phyloP scores from a whole-genome alignment of 2,797 vertebrate genomes.

The Melopsittacus undulatus region DNA sequence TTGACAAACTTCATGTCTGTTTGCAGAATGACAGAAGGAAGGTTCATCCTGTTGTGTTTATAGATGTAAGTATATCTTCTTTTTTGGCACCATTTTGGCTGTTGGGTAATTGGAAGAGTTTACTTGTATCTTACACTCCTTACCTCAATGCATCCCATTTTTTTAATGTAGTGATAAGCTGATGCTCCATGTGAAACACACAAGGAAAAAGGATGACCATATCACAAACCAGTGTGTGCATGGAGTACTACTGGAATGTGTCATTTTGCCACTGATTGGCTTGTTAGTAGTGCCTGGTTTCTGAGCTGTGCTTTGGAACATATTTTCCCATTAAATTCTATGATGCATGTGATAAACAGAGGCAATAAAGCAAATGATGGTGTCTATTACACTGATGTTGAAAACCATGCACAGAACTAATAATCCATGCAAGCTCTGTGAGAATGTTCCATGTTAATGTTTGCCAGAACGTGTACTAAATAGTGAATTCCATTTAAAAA shows the following conservation, averaged over 20 bases:
- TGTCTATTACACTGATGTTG: not conserved
- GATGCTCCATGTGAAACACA: not conserved
- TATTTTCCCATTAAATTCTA: not conserved
- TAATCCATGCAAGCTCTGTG: not conserved
- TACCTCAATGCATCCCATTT: not conserved
- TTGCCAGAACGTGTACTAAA: not conserved
- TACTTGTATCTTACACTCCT: not conserved
- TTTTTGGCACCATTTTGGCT: not conserved
- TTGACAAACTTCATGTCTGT: not conserved
- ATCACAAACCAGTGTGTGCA: not conserved
- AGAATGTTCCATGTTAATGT: not conserved
- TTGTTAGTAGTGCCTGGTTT: not conserved
- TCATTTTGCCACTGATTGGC: not conserved
- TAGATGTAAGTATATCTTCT: not conserved
- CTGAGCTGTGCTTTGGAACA: not conserved
- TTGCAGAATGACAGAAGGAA: not conserved
- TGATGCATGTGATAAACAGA: not conserved
- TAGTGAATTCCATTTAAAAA: not conserved
- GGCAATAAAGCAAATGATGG: not conserved
- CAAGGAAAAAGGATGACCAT: not conserved
- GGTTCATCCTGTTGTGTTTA: not conserved
- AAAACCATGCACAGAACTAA: not conserved
- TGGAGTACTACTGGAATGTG: not conserved
- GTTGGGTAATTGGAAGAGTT: not conserved
- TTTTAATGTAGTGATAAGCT: not conserved